Evolutionary conservation across 2,888 invertebrate genomes (phyloP).

Genomic region (Lasioglossum pauxillum): DNA sequence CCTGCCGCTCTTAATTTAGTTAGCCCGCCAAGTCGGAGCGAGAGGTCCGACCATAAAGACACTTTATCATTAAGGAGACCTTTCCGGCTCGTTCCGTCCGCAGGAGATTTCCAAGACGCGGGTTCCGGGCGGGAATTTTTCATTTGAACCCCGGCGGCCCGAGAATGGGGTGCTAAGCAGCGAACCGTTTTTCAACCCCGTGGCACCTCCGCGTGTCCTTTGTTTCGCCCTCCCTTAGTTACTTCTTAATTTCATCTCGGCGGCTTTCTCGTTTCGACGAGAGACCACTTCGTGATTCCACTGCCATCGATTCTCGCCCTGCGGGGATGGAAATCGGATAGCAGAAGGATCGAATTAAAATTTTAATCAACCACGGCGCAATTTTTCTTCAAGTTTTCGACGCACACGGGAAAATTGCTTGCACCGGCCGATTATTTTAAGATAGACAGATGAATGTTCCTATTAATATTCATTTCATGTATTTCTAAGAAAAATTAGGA

Average conservation of each 20-base stretch:
- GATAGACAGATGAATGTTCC: background rate
- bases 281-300: background rate
- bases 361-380: background rate
- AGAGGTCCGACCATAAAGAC: slow-evolving; percentile 39
- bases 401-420: background rate
- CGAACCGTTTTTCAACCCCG: slow-evolving; percentile 38
- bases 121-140: slow-evolving; percentile 35
- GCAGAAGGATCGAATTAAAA: background rate
- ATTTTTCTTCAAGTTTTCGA: background rate
- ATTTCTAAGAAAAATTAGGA: no score
- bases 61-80: slow-evolving; percentile 54
- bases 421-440: background rate
- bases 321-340: background rate
- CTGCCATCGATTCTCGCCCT: background rate
- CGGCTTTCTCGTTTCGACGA: slow-evolving; percentile 6
- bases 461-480: background rate
- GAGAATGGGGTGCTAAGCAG: slow-evolving; percentile 25
- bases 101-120: slow-evolving; percentile 40
- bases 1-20: slow-evolving; percentile 57
- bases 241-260: slow-evolving; percentile 37
- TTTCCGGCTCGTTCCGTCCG: slow-evolving; percentile 33
- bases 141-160: slow-evolving; percentile 28
- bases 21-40: slow-evolving; percentile 38
- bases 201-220: slow-evolving; percentile 10
- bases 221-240: slow-evolving; percentile 15